Base-by-base conservation (phyloP, 2,888 invertebrate genomes). In the Holacanthella duospinosa region DNA sequence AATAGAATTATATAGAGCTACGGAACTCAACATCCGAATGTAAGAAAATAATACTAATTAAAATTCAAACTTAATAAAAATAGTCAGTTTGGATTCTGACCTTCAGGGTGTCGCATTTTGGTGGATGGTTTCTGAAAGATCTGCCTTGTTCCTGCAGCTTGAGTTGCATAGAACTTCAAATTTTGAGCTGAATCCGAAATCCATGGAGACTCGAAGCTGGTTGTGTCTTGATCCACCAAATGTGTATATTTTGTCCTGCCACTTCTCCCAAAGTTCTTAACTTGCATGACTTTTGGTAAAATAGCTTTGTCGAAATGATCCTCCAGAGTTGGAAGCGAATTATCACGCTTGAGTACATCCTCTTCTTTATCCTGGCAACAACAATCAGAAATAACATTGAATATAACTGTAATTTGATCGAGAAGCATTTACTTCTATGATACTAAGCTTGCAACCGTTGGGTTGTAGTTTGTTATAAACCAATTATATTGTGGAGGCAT, bases 221-320 rank as follows among this genome's bases (percentile, higher is more conserved):
- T 99, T 0, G 97, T 99, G 76, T 99, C 99, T 78, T 99, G 99
- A 78, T 96, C 97, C 0, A 99, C 96, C 75, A 99, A 81, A 80
- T 99, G 99, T 0, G 99, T 99, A 79, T 99, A 99, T 76, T 99
- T 99, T 0, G 99, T 97, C 60, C 99, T 85, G 3, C 97, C 97
- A 59, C 97, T 96, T 1, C 97, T 86, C 16, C 99, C 99, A 78
- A 99, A 99, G 80, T 99, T 97, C 80, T 99, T 99, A 54, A 99
- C 99, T 84, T 97, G 97, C 97, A 99, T 99, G 73, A 99, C 97
- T 82, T 97, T 96, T 1, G 99, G 99, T 67, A 99, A 78, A 71
- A 97, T 90, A 29, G 96, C 94, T 80, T 99, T 99, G 77, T 99
- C 95, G 77, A 99, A 99, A 78, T 96, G 95, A 84, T 99, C 99